Conservation (phyloP, 2,888 invertebrate species). For the Marasmarcha lunaedactyla region DNA sequence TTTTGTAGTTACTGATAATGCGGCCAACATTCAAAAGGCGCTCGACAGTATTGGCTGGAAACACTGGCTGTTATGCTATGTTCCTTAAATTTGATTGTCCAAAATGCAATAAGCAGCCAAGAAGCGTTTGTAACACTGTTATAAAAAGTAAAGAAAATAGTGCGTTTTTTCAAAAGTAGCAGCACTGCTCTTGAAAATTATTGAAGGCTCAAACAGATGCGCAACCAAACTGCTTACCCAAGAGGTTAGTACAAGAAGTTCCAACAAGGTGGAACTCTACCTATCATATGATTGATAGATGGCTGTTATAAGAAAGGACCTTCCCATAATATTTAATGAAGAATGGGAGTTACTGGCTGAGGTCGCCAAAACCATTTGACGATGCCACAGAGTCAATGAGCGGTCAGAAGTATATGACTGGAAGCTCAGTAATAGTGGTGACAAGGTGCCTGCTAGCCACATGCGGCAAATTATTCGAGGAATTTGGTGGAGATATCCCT, state of each 20-base stretch:
- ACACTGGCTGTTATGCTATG: conserved; percentile 14
- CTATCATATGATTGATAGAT: conserved; percentile 14
- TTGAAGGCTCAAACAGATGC: conserved; percentile 5
- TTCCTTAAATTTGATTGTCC: conserved; percentile 5
- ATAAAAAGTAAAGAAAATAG: conserved; percentile 15
- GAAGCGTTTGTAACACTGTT: conserved; percentile 2
- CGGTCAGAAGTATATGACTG: conserved; percentile 2
- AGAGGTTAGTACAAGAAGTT: conserved; percentile 17
- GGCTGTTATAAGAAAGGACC: too few relatives aligned
- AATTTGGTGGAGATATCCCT: background rate
- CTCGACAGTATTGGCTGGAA: conserved; percentile 10
- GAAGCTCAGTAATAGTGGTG: background rate
- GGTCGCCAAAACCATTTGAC: conserved; percentile 19
- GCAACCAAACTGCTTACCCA: conserved; percentile 7
- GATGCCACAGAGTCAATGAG: conserved; percentile 9
- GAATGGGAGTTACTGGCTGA: conserved; percentile 16
- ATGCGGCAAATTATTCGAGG: background rate
- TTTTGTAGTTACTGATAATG: conserved; percentile 19
- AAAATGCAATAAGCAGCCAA: conserved; percentile 11
- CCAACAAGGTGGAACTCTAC: conserved; percentile 20
- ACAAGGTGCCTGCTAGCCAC: background rate
- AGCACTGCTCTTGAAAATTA: conserved; percentile 12
- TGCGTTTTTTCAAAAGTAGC: conserved; percentile 14
- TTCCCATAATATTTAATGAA: too few relatives aligned
- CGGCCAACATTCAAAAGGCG: conserved; percentile 17